Conservation (phyloP, 2,113 vertebrate genomes). For the Cyphomyrus plagiostoma region DNA sequence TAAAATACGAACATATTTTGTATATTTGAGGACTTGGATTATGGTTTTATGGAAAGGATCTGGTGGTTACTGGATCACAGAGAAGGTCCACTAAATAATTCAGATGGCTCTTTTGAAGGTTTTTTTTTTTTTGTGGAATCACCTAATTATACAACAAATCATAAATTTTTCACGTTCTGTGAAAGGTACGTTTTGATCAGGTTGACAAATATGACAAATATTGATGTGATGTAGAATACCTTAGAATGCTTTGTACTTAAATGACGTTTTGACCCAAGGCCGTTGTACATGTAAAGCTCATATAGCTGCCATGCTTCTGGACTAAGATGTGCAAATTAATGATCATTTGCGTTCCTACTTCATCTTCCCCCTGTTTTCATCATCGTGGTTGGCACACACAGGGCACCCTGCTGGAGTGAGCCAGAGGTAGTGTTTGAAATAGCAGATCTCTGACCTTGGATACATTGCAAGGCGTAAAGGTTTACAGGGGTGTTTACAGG, state of each 20-base stretch:
- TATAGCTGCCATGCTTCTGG: neutral
- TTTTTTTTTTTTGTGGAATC: neutral
- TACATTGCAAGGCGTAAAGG: neutral
- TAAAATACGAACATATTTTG: neutral
- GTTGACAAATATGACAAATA: neutral
- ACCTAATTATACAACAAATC: neutral
- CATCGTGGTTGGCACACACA: neutral
- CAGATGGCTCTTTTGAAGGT: neutral
- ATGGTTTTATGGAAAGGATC: neutral
- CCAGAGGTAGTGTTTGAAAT: slow-evolving; percentile 2
- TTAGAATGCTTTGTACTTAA: neutral
- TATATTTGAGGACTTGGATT: neutral
- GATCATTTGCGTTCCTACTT: neutral
- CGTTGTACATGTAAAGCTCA: neutral
- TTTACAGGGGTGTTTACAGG: neutral
- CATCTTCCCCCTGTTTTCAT: neutral
- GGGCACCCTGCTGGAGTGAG: neutral
- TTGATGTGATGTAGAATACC: neutral
- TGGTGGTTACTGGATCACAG: neutral
- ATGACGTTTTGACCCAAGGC: neutral
- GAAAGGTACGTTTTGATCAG: neutral
- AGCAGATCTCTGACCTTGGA: slow-evolving; percentile 13
- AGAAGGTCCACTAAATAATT: neutral
- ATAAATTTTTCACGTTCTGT: neutral
- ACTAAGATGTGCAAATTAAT: neutral